Base-by-base conservation (phyloP, 2,113 vertebrate genomes). In the Grantiella picta region DNA sequence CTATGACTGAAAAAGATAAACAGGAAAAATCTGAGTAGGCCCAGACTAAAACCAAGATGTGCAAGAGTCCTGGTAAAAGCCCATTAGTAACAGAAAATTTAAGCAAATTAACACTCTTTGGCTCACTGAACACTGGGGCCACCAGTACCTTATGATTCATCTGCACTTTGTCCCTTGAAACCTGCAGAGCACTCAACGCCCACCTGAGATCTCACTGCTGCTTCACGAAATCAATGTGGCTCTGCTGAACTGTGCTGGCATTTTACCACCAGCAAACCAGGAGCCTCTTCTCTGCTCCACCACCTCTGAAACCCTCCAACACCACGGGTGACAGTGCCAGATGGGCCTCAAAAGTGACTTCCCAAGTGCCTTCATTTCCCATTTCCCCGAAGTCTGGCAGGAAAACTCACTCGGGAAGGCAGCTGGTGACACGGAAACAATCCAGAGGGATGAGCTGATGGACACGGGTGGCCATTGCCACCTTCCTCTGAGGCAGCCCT, bases 401-500 rank as follows among this genome's bases (percentile, higher is more conserved):
- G n/a, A 83, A 83, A 57, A 42, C n/a, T 52, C 49, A 5, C 28
- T n/a, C 3, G 0, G 31, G 15, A 3, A 76, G 36, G 79, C 64
- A 45, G 59, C n/a, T 9, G 63, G 25, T 24, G 59, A 44, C 63
- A 14, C 7, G 11, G 64, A 49, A 45, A 25, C 0, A 15, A 80
- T 40, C 8, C 29, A 11, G 25, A 35, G 4, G 1, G 44, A 47
- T 8, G 53, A 14, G 40, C 35, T 10, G n/a, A 29, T 6, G 60
- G 54, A 31, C 2, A 1, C 0, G 1, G 50, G 42, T 24, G 10
- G 31, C n/a, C 25, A 5, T 61, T n/a, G 47, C n/a, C 84, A 81
- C 42, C 54, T 70, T n/a, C 6, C 49, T n/a, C 11, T 0, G 14
- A 33, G 38, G 69, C 63, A 65, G 69, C n/a, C 38, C 73, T 22